Evolutionary conservation across 2,113 vertebrate genomes (phyloP).

Genomic region (Albula goreensis): DNA sequence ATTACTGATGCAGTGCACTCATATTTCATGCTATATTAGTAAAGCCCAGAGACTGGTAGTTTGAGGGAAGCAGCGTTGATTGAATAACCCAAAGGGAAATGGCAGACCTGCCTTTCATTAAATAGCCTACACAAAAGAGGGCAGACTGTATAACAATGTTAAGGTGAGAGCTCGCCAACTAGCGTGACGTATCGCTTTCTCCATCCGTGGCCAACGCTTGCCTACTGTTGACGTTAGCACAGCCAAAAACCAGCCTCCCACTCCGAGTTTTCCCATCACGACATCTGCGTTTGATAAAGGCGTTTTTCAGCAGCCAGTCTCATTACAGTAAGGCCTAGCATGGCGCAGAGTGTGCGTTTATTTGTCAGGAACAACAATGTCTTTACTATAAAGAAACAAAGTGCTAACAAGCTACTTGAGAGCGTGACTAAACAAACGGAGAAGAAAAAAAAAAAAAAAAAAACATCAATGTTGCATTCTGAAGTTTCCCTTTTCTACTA

Average conservation of each 20-base stretch:
- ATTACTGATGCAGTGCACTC: not conserved
- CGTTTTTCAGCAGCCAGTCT: constrained; percentile 26
- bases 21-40: constrained; percentile 4
- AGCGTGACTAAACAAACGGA: constrained; percentile 7
- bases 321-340: constrained; percentile 17
- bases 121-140: not conserved
- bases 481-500: not conserved
- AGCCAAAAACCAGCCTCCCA: constrained; percentile 16
- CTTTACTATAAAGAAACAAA: constrained; percentile 32
- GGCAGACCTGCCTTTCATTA: constrained; percentile 20
- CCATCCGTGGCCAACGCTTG: constrained; percentile 1
- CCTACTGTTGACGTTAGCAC: constrained; percentile 30
- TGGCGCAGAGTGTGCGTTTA: constrained; percentile 35
- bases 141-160: not conserved
- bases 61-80: not conserved
- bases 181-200: not conserved
- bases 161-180: not conserved
- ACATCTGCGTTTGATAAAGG: constrained; percentile 44
- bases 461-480: not conserved
- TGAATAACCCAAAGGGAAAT: not conserved
- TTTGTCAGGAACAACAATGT: constrained; percentile 37
- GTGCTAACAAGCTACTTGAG: constrained; percentile 30
- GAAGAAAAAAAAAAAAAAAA: not conserved
- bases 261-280: constrained; percentile 32
- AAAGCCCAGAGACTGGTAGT: not conserved